Conservation (phyloP, 2,113 vertebrate genomes). For the Bujurquina vittata region DNA sequence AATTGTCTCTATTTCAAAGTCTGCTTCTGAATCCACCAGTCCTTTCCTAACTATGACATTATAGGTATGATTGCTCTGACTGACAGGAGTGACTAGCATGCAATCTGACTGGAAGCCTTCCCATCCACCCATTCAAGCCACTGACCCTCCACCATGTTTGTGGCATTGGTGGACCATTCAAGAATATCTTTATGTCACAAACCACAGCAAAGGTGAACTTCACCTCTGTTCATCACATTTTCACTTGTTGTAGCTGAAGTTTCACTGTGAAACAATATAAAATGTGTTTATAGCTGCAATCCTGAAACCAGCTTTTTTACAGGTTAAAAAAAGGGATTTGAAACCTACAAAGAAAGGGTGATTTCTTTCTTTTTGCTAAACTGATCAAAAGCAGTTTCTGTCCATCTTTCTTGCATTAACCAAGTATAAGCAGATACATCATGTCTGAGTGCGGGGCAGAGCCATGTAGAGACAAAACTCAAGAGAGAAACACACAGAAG, state of each 20-base stretch:
- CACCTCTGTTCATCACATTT: background rate
- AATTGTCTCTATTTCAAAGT: background rate
- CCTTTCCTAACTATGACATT: background rate
- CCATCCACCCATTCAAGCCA: no score
- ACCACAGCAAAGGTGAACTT: background rate
- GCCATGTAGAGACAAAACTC: background rate
- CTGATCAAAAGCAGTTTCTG: conserved; percentile 9
- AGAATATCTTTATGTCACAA: background rate
- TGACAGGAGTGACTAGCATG: no score
- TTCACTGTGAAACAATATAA: background rate
- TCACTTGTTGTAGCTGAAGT: background rate
- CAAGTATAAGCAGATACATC: conserved; percentile 12
- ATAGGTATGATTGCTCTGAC: background rate
- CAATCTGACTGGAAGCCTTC: no score
- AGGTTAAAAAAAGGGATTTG: background rate
- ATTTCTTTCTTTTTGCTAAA: conserved; percentile 15
- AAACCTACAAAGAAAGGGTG: background rate
- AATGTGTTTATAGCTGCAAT: background rate
- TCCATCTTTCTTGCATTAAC: conserved; percentile 13
- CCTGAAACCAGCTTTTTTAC: background rate
- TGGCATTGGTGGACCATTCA: background rate
- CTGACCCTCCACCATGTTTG: no score
- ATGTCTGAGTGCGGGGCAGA: conserved; percentile 1
- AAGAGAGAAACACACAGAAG: background rate
- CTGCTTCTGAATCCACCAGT: background rate